A percentile compares a stretch with the other conserved stretches of the same genome.
phyloP scores from a whole-genome alignment of 2,888 invertebrate genomes.

The Xanthia togata region DNA sequence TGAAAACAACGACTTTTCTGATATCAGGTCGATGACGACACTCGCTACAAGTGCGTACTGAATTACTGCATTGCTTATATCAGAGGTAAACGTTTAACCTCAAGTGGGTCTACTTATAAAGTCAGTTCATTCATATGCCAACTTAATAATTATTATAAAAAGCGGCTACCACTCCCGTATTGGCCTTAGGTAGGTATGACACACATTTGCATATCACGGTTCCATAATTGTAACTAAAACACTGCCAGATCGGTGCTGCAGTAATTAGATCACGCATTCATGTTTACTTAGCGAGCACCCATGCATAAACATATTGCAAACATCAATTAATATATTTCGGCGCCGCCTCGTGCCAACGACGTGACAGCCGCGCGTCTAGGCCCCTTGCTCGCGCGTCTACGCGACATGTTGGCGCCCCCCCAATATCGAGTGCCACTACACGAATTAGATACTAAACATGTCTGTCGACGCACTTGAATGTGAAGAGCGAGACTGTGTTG shows the following conservation, averaged over 20 bases:
- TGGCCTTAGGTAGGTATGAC: neutral
- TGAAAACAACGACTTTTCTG: neutral
- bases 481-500: neutral
- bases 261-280: neutral
- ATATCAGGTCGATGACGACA: neutral
- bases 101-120: neutral
- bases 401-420: conserved; percentile 29
- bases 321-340: conserved; percentile 43
- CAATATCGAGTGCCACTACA: conserved; percentile 37
- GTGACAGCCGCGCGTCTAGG: conserved; percentile 16
- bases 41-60: neutral
- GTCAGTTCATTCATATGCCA: neutral
- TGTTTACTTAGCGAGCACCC: neutral
- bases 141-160: neutral
- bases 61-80: neutral
- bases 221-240: neutral
- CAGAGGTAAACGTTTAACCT: neutral
- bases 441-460: conserved; percentile 42
- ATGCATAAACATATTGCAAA: conserved; percentile 24
- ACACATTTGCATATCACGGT: neutral
- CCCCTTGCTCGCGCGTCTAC: neutral
- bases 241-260: neutral
- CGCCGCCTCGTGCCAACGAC: neutral
- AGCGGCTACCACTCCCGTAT: neutral
- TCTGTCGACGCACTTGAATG: conserved; percentile 14